Percentiles rank a stretch among this genome's conserved stretches.
Evolutionary conservation across 2,888 invertebrate species (phyloP).

Genomic region (Tupiocoris notatus): DNA sequence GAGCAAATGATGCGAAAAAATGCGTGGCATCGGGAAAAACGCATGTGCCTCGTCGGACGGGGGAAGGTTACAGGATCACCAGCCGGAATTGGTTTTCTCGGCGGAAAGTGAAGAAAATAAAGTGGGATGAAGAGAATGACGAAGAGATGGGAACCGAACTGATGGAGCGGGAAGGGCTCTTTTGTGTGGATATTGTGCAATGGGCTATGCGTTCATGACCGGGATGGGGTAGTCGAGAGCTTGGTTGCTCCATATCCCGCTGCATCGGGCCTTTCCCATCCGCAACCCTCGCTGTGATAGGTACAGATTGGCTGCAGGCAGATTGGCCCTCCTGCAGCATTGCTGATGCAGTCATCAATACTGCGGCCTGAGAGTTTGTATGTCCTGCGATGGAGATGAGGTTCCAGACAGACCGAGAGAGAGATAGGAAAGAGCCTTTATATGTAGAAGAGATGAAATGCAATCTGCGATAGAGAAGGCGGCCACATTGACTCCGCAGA

Average conservation of each 20-base stretch:
- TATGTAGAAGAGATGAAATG: neutral
- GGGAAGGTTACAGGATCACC: neutral
- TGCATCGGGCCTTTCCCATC: neutral
- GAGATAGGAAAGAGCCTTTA: neutral
- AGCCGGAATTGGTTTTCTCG: conserved; percentile 24
- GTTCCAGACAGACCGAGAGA: neutral
- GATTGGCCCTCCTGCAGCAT: conserved; percentile 40
- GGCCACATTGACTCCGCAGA: neutral
- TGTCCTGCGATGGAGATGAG: too few relatives aligned
- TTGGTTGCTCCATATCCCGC: neutral
- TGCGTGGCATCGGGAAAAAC: neutral
- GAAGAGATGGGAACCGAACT: neutral
- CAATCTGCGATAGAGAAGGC: neutral
- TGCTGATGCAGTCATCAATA: conserved; percentile 41
- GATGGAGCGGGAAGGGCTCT: conserved; percentile 10
- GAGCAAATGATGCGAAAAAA: neutral
- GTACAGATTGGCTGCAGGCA: conserved; percentile 42
- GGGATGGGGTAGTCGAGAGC: neutral
- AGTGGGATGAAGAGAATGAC: neutral
- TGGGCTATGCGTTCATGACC: conserved; percentile 15
- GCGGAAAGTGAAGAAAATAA: conserved; percentile 19
- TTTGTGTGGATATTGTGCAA: conserved; percentile 41
- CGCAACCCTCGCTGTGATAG: conserved; percentile 34
- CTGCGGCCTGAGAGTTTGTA: neutral
- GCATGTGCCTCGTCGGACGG: neutral